These are phyloP conservation scores for Odontamblyopus lacepedii DNA, from an alignment of 2,797 vertebrate species.

Conservation along the genomic window DNA sequence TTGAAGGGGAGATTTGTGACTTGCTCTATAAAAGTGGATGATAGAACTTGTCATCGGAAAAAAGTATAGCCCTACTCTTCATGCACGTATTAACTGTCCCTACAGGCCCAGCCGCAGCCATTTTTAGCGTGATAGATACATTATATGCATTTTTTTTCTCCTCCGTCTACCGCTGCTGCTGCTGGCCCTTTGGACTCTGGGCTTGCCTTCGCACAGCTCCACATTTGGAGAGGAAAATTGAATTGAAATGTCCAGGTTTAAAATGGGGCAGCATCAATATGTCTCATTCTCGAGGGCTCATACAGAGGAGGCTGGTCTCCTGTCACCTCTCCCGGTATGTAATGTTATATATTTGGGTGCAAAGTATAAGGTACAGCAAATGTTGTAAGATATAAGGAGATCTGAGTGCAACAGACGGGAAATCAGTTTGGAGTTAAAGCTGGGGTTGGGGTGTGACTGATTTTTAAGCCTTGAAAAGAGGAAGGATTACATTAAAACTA, in stretches of 20 bases:
- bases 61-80: slow-evolving; percentile 31
- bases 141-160: slow-evolving; percentile 22
- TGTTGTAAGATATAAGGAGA: neutral
- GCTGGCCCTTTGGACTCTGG: neutral
- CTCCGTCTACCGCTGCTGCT: neutral
- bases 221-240: neutral
- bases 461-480: neutral
- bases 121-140: slow-evolving; percentile 23
- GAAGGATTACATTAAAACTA: neutral
- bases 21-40: slow-evolving; percentile 18
- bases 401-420: neutral
- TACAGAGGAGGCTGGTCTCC: neutral
- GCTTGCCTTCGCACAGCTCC: neutral
- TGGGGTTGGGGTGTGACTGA: neutral
- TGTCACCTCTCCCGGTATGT: neutral
- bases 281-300: neutral
- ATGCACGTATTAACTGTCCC: slow-evolving; percentile 28
- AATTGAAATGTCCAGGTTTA: slow-evolving; percentile 11
- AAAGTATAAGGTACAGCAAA: neutral
- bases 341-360: neutral
- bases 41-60: slow-evolving; percentile 43
- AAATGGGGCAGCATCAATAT: neutral
- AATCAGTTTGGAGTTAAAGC: neutral
- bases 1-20: slow-evolving; percentile 14
- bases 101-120: slow-evolving; percentile 17